phyloP scores from a whole-genome alignment of 2,113 vertebrate species.

The Forbesichthys agassizii region DNA sequence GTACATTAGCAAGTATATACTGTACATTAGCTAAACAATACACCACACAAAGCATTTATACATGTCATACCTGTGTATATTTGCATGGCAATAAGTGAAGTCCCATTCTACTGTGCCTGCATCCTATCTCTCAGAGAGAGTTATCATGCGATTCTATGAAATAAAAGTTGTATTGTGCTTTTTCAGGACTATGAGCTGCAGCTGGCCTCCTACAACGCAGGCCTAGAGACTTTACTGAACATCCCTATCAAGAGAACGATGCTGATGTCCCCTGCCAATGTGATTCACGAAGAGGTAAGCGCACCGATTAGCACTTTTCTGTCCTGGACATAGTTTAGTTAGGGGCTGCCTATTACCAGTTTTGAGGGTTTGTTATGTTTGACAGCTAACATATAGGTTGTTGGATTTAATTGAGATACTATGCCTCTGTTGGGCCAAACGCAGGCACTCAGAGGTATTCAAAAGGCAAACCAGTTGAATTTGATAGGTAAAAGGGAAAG shows the following conservation, averaged over 20 bases:
- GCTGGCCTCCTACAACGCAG: constrained; percentile 89
- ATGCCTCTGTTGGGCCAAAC: too few species aligned
- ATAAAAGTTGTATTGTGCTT: background rate
- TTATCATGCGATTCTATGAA: background rate
- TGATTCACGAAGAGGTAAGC: constrained; percentile 88
- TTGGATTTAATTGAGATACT: background rate
- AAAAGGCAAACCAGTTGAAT: too few species aligned
- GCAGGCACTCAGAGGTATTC: too few species aligned
- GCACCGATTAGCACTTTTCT: too few species aligned
- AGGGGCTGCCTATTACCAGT: background rate
- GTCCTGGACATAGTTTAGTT: background rate
- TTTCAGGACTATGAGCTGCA: constrained; percentile 94
- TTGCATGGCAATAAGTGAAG: too few species aligned
- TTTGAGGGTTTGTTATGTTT: background rate
- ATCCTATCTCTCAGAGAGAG: background rate
- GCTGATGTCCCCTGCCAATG: constrained; percentile 88
- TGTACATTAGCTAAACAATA: background rate
- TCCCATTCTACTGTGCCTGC: too few species aligned
- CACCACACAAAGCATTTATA: background rate
- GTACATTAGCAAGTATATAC: background rate
- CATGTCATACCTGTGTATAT: background rate
- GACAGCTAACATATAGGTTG: background rate
- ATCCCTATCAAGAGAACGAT: constrained; percentile 92
- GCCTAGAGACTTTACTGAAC: constrained; percentile 91
- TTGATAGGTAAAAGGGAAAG: too few species aligned